Conservation (phyloP, 2,797 vertebrate species). For the Spea hammondii region DNA sequence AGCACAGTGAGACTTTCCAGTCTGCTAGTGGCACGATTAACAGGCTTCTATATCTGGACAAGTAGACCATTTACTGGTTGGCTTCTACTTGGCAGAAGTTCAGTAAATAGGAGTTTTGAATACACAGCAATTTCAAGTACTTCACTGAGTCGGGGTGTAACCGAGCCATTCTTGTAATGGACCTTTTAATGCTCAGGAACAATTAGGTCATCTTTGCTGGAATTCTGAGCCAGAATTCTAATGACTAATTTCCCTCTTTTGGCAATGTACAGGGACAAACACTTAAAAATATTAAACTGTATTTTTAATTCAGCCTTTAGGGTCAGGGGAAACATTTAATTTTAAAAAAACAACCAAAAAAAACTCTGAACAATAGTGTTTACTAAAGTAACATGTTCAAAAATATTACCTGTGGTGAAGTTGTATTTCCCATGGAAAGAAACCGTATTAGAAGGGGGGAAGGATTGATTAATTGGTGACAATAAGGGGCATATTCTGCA, state of each 20-base stretch:
- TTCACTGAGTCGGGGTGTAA: conserved; percentile 44
- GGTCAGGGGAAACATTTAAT: no score
- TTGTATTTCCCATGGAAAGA: no score
- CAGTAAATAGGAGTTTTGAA: conserved; percentile 37
- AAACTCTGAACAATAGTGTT: no score
- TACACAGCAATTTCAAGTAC: conserved; percentile 26
- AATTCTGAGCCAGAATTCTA: conserved; percentile 49
- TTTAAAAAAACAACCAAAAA: no score
- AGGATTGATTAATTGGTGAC: no score
- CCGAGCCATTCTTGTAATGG: conserved; percentile 42
- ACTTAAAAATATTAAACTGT: conserved; percentile 17
- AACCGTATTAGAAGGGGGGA: no score
- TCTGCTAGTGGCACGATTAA: neutral
- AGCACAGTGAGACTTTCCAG: no score
- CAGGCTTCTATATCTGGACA: conserved; percentile 18
- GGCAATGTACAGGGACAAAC: conserved; percentile 45
- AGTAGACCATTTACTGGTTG: conserved; percentile 28
- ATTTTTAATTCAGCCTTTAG: neutral
- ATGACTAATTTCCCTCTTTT: conserved; percentile 53
- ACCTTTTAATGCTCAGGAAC: conserved; percentile 47
- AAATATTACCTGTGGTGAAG: no score
- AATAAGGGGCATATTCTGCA: no score
- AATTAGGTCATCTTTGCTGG: conserved; percentile 54
- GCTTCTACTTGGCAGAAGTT: conserved; percentile 46
- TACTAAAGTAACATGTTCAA: no score